These are phyloP conservation scores for Syngnathus rostellatus DNA, from an alignment of 2,797 vertebrate genomes.

Conservation along the genomic window DNA sequence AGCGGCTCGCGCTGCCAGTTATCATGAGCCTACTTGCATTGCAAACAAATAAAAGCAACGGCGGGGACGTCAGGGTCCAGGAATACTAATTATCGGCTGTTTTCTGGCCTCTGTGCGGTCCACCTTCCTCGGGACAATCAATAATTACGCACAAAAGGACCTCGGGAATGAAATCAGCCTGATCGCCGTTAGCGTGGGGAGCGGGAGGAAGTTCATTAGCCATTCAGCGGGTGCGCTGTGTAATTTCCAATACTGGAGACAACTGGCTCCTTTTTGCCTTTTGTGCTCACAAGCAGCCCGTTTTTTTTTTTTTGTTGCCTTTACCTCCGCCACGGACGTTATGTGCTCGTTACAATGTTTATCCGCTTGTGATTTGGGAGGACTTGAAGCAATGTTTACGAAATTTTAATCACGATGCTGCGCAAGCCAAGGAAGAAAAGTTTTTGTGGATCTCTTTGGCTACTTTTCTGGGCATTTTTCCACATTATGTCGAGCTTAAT, in stretches of 20 bases:
- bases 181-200: constrained; percentile 67
- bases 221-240: constrained; percentile 52
- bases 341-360: background rate
- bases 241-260: constrained; percentile 67
- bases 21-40: constrained; percentile 32
- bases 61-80: constrained; percentile 59
- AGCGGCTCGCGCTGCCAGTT: constrained; percentile 28
- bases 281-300: constrained; percentile 45
- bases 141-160: constrained; percentile 70
- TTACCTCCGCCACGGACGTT: background rate
- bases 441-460: background rate
- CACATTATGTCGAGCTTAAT: no score
- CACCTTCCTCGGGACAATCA: constrained; percentile 71
- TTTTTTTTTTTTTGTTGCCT: constrained; percentile 31
- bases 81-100: constrained; percentile 76
- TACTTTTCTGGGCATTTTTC: background rate
- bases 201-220: constrained; percentile 67
- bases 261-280: constrained; percentile 54
- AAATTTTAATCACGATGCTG: background rate
- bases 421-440: background rate
- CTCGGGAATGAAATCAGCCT: constrained; percentile 60
- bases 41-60: constrained; percentile 64
- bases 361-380: background rate
- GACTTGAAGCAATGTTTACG: background rate
- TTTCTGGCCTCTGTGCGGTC: constrained; percentile 58